Evolutionary conservation across 2,797 vertebrate genomes (phyloP).

Genomic region (Diplodus sargus): DNA sequence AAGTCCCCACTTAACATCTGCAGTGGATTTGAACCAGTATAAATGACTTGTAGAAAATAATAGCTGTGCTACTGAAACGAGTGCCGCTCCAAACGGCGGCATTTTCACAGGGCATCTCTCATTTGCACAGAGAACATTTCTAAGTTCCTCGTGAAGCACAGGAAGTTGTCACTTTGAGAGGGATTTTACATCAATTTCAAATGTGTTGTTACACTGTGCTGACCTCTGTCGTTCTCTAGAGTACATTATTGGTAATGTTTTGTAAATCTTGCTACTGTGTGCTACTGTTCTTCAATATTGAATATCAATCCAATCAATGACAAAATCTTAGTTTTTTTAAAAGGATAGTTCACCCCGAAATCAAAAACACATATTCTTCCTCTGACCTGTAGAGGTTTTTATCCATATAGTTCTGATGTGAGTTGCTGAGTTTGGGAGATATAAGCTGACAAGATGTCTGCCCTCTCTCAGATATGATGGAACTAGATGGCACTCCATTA

Average conservation of each 20-base stretch:
- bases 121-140: constrained; percentile 59
- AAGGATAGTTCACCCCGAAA: not conserved
- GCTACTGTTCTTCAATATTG: constrained; percentile 48
- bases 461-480: too few relatives aligned
- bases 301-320: constrained; percentile 38
- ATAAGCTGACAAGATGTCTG: too few relatives aligned
- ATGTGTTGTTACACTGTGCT: constrained; percentile 50
- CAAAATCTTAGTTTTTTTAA: constrained; percentile 28
- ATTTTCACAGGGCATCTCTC: constrained; percentile 68
- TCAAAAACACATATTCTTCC: too few relatives aligned
- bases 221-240: constrained; percentile 35
- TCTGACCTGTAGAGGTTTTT: too few relatives aligned
- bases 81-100: constrained; percentile 71
- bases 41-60: constrained; percentile 83
- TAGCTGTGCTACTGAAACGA: constrained; percentile 81
- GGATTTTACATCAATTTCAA: constrained; percentile 54
- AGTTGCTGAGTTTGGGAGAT: too few relatives aligned
- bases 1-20: constrained; percentile 69
- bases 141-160: constrained; percentile 67
- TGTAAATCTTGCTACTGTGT: constrained; percentile 64
- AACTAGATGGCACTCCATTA: too few relatives aligned
- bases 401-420: too few relatives aligned
- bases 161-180: constrained; percentile 51
- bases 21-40: constrained; percentile 74
- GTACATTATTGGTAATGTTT: constrained; percentile 31